Conservation (phyloP, 2,113 vertebrate species). For the Phalacrocorax carbo region DNA sequence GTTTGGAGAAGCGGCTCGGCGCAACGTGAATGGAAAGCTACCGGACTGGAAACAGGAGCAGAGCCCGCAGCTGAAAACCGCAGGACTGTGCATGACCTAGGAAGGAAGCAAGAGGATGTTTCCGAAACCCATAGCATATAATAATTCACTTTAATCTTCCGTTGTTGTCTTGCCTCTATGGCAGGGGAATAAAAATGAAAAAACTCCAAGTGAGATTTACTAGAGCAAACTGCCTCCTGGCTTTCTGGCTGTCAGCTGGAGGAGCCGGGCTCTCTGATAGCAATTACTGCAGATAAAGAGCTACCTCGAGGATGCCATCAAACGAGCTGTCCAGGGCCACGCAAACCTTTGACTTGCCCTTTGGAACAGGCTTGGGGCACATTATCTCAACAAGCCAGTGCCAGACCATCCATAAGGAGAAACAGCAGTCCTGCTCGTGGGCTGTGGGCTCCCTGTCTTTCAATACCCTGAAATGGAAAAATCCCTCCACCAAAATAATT, state of each 20-base stretch:
- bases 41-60: neutral
- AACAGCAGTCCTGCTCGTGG: neutral
- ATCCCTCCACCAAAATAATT: neutral
- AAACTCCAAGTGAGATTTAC: neutral
- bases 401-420: rapidly evolving
- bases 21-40: constrained; percentile 37
- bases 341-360: neutral
- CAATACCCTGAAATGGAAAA: neutral
- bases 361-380: neutral
- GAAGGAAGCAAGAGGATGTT: constrained; percentile 65
- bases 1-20: neutral
- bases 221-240: neutral
- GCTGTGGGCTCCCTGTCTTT: neutral
- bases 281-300: neutral
- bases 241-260: neutral
- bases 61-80: neutral
- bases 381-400: neutral
- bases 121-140: constrained; percentile 60
- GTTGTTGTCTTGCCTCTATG: neutral
- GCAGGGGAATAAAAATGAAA: neutral
- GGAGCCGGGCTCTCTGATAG: neutral
- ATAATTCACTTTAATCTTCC: constrained; percentile 68
- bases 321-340: neutral
- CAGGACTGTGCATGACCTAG: constrained; percentile 53
- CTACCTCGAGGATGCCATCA: rapidly evolving